Base-by-base conservation (phyloP, 2,113 vertebrate genomes). In the Petroica traversi region DNA sequence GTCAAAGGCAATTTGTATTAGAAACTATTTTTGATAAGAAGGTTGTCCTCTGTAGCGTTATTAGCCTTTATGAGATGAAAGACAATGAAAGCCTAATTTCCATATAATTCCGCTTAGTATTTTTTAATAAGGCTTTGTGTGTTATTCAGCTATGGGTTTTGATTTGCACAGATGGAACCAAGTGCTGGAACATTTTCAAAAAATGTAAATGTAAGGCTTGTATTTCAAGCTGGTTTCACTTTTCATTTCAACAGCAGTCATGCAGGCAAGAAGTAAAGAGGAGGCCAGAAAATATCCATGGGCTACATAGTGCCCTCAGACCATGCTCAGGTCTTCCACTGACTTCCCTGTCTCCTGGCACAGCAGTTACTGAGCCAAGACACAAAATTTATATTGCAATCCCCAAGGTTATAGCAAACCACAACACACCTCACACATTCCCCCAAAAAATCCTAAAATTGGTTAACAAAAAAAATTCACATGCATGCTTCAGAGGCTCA, bases 1-100 rank as follows among this genome's bases (percentile, higher is more conserved):
- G 93, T 93, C 94, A 95, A 95, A 96, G 88, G 90, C 85, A 95
- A 94, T 95, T 94, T 94, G 85, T 94, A 86, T 96, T 78, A 93
- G 88, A 78, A 93, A 80, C 79, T 88, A 52, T 75, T 94, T 95
- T 90, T 95, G 61, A 85, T 93, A 92, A 71, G 91, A 64, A 94
- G 89, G 79, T 87, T 97, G 94, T 96, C 88, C 92, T 92, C 92
- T 94, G 46, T 49, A 78, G 54, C 19, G 17, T 78, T 86, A 86
- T 95, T 92, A 90, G 88, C 26, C 46, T 84, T 88, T 76, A 76
- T 59, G 88, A 85, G 94, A 95, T 91, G 93, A 86, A 96, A 93
- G 90, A 97, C 90, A 95, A 93, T 79, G 79, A 81, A 88, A 69
- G 14, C 34, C 23, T 89, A 12, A 93, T 96, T 95, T 96, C 88